Percentiles rank a stretch among this genome's conserved stretches.
Evolutionary conservation across 1,140 invertebrate genomes (phyloP).

Genomic region (Cotesia typhae): DNA sequence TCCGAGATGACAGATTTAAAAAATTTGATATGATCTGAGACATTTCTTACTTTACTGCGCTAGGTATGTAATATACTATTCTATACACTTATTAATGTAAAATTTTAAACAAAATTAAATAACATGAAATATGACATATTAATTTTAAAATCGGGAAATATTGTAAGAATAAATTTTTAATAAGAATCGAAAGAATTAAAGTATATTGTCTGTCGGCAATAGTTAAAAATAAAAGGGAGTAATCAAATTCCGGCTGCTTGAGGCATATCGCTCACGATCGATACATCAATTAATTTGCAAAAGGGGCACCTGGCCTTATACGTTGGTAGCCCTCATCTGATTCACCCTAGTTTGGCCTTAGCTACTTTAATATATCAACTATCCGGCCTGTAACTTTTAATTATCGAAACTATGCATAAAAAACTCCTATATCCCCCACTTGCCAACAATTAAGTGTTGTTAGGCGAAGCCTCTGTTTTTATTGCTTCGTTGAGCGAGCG

Average conservation of each 20-base stretch:
- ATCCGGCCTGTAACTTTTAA: conserved; percentile 16
- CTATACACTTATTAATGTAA: too few relatives aligned
- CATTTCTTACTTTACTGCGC: too few relatives aligned
- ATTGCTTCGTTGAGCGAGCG: conserved; percentile 6
- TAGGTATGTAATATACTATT: too few relatives aligned
- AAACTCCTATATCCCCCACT: conserved; percentile 6
- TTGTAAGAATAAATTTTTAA: too few relatives aligned
- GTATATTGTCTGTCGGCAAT: too few relatives aligned
- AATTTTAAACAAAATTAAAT: too few relatives aligned
- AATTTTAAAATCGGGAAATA: too few relatives aligned
- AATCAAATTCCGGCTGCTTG: not conserved
- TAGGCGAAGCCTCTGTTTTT: conserved; percentile 13
- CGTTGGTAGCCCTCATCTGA: conserved; percentile 1
- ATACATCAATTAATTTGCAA: conserved; percentile 9
- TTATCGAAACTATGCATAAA: conserved; percentile 2
- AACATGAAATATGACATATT: too few relatives aligned
- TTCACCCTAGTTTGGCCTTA: conserved; percentile 6
- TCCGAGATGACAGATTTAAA: too few relatives aligned
- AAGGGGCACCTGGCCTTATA: not conserved
- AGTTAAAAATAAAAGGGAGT: not conserved
- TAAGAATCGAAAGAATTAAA: too few relatives aligned
- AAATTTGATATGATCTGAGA: too few relatives aligned
- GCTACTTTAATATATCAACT: conserved; percentile 8
- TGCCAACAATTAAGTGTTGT: not conserved
- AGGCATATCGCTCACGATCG: conserved; percentile 10